A percentile compares a stretch with the other conserved stretches of the same genome.
Conservation (phyloP, 2,797 vertebrate genomes). For the Lepilemur ruficaudatus region DNA sequence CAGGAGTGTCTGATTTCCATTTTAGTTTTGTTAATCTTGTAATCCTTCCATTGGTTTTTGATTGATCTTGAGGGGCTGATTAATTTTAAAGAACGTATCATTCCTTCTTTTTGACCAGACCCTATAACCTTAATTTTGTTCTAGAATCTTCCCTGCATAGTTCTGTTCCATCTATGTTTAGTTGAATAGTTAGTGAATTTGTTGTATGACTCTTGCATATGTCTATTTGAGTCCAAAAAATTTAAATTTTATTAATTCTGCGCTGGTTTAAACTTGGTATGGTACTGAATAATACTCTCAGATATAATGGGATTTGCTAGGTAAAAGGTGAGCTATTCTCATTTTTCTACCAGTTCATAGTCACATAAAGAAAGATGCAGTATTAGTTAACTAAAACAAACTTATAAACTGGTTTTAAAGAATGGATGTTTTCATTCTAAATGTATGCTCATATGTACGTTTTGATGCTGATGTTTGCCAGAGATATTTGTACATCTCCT, state of each 20-base stretch:
- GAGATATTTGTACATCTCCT: not conserved
- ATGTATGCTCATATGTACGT: not conserved
- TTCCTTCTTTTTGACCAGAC: not conserved
- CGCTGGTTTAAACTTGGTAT: not conserved
- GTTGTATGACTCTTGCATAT: not conserved
- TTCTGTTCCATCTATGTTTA: not conserved
- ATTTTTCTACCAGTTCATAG: not conserved
- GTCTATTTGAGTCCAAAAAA: not conserved
- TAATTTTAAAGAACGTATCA: not conserved
- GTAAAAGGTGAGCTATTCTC: not conserved
- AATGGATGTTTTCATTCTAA: not conserved
- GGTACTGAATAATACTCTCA: not conserved
- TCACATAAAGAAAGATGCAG: not conserved
- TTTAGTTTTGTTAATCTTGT: slow-evolving; percentile 16
- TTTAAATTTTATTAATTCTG: not conserved
- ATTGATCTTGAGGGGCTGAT: not conserved
- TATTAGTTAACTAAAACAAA: not conserved
- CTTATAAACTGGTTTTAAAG: not conserved
- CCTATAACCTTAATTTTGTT: not conserved
- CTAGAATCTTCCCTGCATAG: not conserved
- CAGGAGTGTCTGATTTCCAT: not conserved
- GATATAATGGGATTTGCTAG: not conserved
- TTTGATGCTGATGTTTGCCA: not conserved
- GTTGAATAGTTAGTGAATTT: slow-evolving; percentile 10
- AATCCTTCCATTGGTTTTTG: not conserved